phyloP scores from a whole-genome alignment of 2,888 invertebrate species.

The Chalcosyrphus nemorum region DNA sequence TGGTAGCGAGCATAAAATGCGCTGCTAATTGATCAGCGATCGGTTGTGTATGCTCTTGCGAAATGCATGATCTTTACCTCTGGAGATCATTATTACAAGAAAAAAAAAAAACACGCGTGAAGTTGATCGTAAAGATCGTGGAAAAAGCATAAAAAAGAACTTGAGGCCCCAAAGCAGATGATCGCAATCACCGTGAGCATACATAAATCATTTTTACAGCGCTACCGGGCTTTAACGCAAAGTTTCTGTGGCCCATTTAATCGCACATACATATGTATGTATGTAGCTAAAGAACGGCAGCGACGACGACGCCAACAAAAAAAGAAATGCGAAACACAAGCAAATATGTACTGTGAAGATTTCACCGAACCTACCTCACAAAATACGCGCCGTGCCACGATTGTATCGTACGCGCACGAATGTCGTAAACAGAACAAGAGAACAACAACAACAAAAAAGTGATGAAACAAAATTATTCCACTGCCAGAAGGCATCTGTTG shows the following conservation, averaged over 20 bases:
- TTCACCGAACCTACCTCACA: conserved; percentile 58
- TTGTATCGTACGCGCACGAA: conserved; percentile 6
- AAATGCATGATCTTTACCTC: neutral
- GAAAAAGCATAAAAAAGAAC: neutral
- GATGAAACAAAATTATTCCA: conserved; percentile 38
- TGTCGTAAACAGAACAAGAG: conserved; percentile 5
- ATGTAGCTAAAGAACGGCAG: neutral
- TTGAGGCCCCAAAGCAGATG: neutral
- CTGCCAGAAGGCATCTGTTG: conserved; percentile 2
- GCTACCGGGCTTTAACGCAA: conserved; percentile 47
- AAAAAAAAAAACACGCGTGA: neutral
- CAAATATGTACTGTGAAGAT: conserved; percentile 8
- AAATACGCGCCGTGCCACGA: neutral
- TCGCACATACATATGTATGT: neutral
- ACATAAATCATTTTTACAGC: conserved; percentile 54
- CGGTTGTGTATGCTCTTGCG: conserved; percentile 21
- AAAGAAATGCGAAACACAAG: conserved; percentile 1
- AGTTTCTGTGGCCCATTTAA: conserved; percentile 30
- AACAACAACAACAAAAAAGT: too few species aligned
- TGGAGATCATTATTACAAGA: neutral
- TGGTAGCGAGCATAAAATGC: conserved; percentile 53
- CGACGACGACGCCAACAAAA: too few species aligned
- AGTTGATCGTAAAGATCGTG: neutral
- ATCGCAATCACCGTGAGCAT: conserved; percentile 25
- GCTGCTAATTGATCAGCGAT: conserved; percentile 55